These are phyloP conservation scores for Serranus cabrilla DNA, from an alignment of 2,797 vertebrate species.

Conservation along the genomic window DNA sequence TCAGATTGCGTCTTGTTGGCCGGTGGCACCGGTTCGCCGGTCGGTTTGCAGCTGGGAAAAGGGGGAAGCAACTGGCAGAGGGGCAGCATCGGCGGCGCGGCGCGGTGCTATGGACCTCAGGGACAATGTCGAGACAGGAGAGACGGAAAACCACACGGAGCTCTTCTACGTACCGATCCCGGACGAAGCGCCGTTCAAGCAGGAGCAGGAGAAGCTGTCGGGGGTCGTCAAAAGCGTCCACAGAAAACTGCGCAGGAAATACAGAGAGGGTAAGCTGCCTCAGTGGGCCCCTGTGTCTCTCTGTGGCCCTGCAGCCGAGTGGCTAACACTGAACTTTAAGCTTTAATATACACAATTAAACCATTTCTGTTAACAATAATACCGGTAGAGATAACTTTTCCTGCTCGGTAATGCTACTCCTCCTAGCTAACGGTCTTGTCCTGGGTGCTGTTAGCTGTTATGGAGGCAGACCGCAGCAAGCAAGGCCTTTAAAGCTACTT, in stretches of 20 bases:
- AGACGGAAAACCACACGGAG: constrained; percentile 67
- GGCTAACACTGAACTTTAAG: constrained; percentile 25
- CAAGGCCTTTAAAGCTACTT: constrained; percentile 63
- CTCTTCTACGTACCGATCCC: constrained; percentile 63
- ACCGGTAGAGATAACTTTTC: accelerated
- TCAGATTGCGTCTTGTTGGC: constrained; percentile 68
- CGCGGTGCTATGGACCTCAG: constrained; percentile 82
- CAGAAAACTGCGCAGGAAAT: constrained; percentile 96
- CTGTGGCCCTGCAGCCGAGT: constrained; percentile 41
- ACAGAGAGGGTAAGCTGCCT: constrained; percentile 91
- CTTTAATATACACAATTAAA: background rate
- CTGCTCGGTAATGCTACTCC: background rate
- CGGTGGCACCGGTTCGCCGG: constrained; percentile 74
- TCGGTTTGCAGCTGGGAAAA: constrained; percentile 56
- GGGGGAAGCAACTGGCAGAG: constrained; percentile 55
- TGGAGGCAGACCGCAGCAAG: constrained; percentile 6
- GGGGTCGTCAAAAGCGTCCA: constrained; percentile 96
- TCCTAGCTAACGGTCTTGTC: background rate
- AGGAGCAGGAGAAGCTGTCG: constrained; percentile 95
- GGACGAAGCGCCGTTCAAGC: constrained; percentile 68
- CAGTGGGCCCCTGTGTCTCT: constrained; percentile 46
- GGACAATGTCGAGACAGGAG: constrained; percentile 76
- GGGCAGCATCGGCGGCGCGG: constrained; percentile 59
- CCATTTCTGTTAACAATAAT: accelerated
- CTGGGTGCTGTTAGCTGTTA: background rate